Evolutionary conservation across 1,140 invertebrate genomes (phyloP).

Genomic region (Drosophila truncata): DNA sequence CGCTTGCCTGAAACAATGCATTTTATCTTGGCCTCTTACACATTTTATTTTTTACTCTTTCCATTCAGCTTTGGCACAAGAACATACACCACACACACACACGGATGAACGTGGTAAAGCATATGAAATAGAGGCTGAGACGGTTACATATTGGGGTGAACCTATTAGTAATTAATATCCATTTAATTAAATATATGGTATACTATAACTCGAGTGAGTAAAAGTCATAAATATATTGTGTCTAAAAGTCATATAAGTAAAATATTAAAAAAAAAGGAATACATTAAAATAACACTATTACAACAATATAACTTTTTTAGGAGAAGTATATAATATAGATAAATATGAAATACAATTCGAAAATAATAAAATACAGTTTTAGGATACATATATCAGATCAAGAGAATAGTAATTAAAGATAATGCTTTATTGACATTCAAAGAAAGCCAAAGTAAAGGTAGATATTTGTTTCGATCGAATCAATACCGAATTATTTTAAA

Average conservation of each 20-base stretch:
- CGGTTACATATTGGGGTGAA: slow-evolving; percentile 57
- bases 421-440: not conserved
- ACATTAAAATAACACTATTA: too few relatives aligned
- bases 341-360: too few relatives aligned
- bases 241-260: too few relatives aligned
- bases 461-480: not conserved
- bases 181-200: not conserved
- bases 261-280: too few relatives aligned
- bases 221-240: too few relatives aligned
- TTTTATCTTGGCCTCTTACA: slow-evolving; percentile 76
- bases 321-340: too few relatives aligned
- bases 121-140: slow-evolving; percentile 49
- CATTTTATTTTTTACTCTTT: slow-evolving; percentile 75
- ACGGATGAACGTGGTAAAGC: slow-evolving; percentile 22
- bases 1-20: slow-evolving; percentile 66
- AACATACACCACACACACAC: slow-evolving; percentile 52
- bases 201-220: too few relatives aligned
- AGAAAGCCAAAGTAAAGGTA: not conserved
- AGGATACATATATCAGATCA: too few relatives aligned
- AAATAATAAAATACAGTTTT: too few relatives aligned
- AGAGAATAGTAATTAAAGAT: not conserved
- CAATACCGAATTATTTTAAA: not conserved
- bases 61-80: slow-evolving; percentile 70
- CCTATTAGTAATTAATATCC: not conserved
- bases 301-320: too few relatives aligned